These are phyloP conservation scores for Zaprionus africanus DNA, from an alignment of 1,140 invertebrate species.

Conservation along the genomic window DNA sequence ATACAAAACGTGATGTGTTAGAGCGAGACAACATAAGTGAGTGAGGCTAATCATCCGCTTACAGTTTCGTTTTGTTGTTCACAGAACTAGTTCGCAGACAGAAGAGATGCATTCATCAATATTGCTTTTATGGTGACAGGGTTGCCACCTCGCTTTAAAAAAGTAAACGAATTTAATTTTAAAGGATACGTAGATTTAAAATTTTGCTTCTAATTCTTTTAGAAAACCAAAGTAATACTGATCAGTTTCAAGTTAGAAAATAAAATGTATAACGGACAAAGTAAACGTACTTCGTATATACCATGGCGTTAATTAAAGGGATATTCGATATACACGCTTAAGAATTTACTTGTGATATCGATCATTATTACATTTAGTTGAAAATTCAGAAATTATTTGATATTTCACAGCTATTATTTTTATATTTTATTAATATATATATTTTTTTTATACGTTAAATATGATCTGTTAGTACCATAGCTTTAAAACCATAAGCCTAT, in stretches of 20 bases:
- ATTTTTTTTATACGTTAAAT: background rate
- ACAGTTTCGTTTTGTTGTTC: conserved; percentile 38
- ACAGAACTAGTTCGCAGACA: conserved; percentile 42
- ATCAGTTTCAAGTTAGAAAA: background rate
- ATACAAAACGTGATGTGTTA: conserved; percentile 18
- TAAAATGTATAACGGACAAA: background rate
- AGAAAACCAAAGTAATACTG: background rate
- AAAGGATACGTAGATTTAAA: background rate
- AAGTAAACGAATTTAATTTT: conserved; percentile 2
- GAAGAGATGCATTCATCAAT: conserved; percentile 48
- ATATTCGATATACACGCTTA: background rate
- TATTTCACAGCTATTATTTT: too few species aligned
- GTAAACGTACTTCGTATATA: background rate
- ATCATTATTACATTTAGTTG: background rate
- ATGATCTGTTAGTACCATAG: background rate
- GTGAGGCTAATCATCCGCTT: conserved; percentile 41
- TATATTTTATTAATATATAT: too few species aligned
- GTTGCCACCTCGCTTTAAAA: conserved; percentile 40
- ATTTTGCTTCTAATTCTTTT: background rate
- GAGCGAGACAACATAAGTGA: conserved; percentile 26
- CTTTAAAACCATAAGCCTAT: background rate
- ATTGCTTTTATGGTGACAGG: conserved; percentile 11
- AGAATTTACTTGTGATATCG: background rate
- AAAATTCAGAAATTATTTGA: too few species aligned
- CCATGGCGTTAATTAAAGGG: background rate